Percentiles rank a stretch among this genome's conserved stretches.
These are phyloP conservation scores for Ephialtes manifestator DNA, from an alignment of 2,888 invertebrate species.

Conservation along the genomic window DNA sequence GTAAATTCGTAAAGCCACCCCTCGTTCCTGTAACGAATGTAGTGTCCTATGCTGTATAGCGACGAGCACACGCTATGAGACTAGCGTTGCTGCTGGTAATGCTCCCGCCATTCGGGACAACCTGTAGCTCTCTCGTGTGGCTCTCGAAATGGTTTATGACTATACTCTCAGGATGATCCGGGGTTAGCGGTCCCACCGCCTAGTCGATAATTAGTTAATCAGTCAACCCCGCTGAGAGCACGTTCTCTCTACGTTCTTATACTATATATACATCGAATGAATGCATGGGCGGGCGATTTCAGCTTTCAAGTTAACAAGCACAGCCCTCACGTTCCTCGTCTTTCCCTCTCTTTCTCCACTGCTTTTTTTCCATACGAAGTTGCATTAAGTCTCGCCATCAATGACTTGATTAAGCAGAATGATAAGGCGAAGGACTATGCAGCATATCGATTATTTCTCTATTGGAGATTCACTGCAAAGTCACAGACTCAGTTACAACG, in stretches of 20 bases:
- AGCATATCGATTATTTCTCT: slow-evolving; percentile 23
- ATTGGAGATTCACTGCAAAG: slow-evolving; percentile 12
- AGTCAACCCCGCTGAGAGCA: slow-evolving; percentile 71
- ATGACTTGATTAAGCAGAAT: slow-evolving; percentile 78
- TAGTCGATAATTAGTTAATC: slow-evolving; percentile 79
- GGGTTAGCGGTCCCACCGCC: slow-evolving; percentile 69
- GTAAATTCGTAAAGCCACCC: slow-evolving; percentile 57
- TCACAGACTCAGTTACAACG: slow-evolving; percentile 56
- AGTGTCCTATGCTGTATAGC: slow-evolving; percentile 1
- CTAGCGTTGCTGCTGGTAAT: slow-evolving; percentile 35
- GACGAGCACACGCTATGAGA: slow-evolving; percentile 7
- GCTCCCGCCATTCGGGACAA: slow-evolving; percentile 62
- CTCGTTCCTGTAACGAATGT: slow-evolving; percentile 45
- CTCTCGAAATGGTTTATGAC: slow-evolving; percentile 70
- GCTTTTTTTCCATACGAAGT: slow-evolving; percentile 72
- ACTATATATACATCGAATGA: neutral
- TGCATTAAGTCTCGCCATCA: slow-evolving; percentile 73
- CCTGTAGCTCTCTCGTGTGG: slow-evolving; percentile 67
- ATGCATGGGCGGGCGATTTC: slow-evolving; percentile 43
- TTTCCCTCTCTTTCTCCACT: slow-evolving; percentile 58
- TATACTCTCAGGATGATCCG: slow-evolving; percentile 71
- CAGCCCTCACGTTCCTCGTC: slow-evolving; percentile 22
- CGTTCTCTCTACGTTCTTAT: slow-evolving; percentile 28
- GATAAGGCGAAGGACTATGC: slow-evolving; percentile 74
- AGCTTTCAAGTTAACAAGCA: slow-evolving; percentile 59